Evolutionary conservation across 2,797 vertebrate genomes (phyloP).

Genomic region (Rhinella marina): DNA sequence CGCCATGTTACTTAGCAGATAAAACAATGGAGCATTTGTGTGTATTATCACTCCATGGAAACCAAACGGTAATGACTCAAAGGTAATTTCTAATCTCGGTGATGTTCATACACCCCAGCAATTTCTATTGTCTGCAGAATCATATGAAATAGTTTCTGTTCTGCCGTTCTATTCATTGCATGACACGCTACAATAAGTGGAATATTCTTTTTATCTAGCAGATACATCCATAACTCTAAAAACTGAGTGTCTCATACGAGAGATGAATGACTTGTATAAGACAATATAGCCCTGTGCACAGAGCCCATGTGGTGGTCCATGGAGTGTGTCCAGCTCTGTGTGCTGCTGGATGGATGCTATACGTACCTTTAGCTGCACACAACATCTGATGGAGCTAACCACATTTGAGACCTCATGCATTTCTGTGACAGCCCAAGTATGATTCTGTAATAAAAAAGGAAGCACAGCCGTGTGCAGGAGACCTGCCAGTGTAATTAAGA

Average conservation of each 20-base stretch:
- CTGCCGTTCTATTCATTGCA: background rate
- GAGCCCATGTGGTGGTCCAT: background rate
- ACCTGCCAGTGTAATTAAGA: too few species aligned
- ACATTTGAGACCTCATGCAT: background rate
- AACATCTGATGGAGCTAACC: background rate
- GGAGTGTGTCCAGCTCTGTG: background rate
- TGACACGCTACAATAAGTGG: background rate
- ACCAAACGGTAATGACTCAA: constrained; percentile 8
- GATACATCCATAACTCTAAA: background rate
- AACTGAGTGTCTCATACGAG: background rate
- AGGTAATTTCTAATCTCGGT: background rate
- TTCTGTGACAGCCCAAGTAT: background rate
- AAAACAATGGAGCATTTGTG: constrained; percentile 21
- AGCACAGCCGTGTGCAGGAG: too few species aligned
- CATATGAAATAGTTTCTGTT: background rate
- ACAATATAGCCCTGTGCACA: background rate
- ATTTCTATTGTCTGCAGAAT: background rate
- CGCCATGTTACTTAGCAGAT: background rate
- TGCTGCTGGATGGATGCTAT: background rate
- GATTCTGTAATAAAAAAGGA: too few species aligned
- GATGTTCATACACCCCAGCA: background rate
- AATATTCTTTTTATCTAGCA: background rate
- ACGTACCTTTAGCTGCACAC: too few species aligned
- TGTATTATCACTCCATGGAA: background rate
- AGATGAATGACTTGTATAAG: background rate